These are phyloP conservation scores for Colistium nudipinnis DNA, from an alignment of 2,113 vertebrate species.

Conservation along the genomic window DNA sequence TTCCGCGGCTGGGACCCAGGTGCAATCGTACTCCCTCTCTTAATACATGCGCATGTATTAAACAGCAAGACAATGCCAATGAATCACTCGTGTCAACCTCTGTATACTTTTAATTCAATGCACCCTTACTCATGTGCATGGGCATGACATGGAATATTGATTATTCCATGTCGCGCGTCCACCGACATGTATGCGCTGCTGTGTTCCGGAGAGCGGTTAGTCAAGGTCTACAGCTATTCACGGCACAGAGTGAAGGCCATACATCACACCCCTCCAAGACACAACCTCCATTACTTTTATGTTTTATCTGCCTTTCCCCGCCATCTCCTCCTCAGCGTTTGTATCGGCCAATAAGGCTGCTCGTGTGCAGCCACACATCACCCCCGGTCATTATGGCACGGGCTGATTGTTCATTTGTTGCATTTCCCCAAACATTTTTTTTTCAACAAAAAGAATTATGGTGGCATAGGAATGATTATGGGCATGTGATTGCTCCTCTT, in stretches of 20 bases:
- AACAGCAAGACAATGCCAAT: not conserved
- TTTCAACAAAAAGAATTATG: constrained; percentile 20
- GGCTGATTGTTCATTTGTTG: constrained; percentile 39
- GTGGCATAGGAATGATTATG: not conserved
- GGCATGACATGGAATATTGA: not conserved
- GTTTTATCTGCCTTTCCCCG: constrained; percentile 28
- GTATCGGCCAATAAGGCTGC: constrained; percentile 54
- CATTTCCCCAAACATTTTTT: constrained; percentile 41
- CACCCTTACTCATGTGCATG: not conserved
- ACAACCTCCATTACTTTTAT: constrained; percentile 52
- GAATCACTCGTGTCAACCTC: not conserved
- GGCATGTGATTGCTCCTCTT: not conserved
- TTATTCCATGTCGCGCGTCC: constrained; percentile 54
- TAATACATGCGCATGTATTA: no score
- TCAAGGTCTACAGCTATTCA: constrained; percentile 30
- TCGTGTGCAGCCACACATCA: constrained; percentile 65
- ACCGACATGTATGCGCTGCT: constrained; percentile 27
- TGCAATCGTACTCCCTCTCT: not conserved
- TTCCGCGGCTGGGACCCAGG: no score
- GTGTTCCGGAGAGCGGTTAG: constrained; percentile 3
- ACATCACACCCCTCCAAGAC: constrained; percentile 59
- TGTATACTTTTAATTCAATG: not conserved
- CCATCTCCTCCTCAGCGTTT: constrained; percentile 43
- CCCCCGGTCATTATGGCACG: constrained; percentile 47
- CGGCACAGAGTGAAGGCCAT: constrained; percentile 32